Evolutionary conservation across 2,797 vertebrate species (phyloP), one percentile per base, ranked within the genome.

Genomic region (Pseudochirops cupreus): DNA sequence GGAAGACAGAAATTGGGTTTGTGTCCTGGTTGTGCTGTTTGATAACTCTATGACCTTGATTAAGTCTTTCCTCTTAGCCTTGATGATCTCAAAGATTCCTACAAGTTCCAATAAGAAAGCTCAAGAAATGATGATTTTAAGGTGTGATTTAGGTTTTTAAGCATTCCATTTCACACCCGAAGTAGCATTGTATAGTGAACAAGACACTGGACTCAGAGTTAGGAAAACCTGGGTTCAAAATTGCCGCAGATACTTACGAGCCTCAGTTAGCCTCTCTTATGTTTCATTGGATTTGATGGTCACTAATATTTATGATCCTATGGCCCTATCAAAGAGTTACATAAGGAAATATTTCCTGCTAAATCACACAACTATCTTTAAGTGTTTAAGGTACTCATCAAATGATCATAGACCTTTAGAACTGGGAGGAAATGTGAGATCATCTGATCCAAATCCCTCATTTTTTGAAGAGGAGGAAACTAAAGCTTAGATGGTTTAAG

Each of bases 381-480:
- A 82, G 6, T 24, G 16, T 21, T 74, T 74, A 21, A 39, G 11
- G 7, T 74, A 18, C 6, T 74, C 0, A 10, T 28, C 14, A 74
- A 39, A 39, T 74, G n/a, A 74, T 82, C n/a, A 82, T 82, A 24
- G 67, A 82, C 46, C 18, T 82, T 82, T 46, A 82, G 18, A 46
- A 82, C 16, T 46, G 7, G 21, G n/a, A 39, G n/a, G n/a, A 82
- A 46, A 82, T 82, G 67, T 82, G 18, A 82, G 16, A 39, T 31
- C 67, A 82, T 82, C 16, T 46, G 67, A 39, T 82, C n/a, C 67
- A 82, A 82, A 53, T 92, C 95, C 91, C 91, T 94, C 93, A 95
- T 95, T 97, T 95, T 97, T 97, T 91, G 91, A 46, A 96, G 95
- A 92, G 39, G 39, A 52, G 56, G 96, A 91, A 96, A 52, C 74